Conservation (phyloP, 2,888 invertebrate genomes). For the Vanessa cardui region DNA sequence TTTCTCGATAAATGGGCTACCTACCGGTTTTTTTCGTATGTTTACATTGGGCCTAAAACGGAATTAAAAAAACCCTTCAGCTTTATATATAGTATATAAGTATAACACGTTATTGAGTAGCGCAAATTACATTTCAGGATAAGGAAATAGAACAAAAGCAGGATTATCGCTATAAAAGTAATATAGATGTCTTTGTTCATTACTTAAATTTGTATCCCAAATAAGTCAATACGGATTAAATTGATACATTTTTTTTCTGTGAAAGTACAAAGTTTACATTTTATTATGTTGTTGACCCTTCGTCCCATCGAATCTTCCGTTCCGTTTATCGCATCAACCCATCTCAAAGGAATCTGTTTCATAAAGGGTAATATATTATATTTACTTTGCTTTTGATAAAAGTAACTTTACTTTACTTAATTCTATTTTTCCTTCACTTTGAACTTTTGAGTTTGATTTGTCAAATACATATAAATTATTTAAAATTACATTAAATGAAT, state of each 20-base stretch:
- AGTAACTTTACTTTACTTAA: conserved; percentile 26
- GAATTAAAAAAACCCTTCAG: no score
- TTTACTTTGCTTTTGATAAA: conserved; percentile 27
- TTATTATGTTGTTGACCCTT: conserved; percentile 27
- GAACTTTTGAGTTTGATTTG: not conserved
- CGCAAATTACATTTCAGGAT: no score
- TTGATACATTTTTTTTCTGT: not conserved
- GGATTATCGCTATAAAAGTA: no score
- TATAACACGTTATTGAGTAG: no score
- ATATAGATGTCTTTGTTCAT: no score
- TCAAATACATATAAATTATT: not conserved
- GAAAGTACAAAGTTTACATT: conserved; percentile 13
- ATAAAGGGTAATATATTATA: conserved; percentile 16
- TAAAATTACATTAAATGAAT: not conserved
- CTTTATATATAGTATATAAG: no score
- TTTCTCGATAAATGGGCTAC: no score
- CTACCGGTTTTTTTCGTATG: no score
- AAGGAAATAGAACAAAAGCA: no score
- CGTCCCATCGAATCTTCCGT: conserved; percentile 29
- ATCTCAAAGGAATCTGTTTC: conserved; percentile 30
- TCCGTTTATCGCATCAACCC: conserved; percentile 29
- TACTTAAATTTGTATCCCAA: no score
- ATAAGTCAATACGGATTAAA: no score
- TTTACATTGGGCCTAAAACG: no score
- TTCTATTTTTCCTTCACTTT: not conserved